Evolutionary conservation across 2,888 invertebrate genomes (phyloP).

Genomic region (Byasa hedistus): DNA sequence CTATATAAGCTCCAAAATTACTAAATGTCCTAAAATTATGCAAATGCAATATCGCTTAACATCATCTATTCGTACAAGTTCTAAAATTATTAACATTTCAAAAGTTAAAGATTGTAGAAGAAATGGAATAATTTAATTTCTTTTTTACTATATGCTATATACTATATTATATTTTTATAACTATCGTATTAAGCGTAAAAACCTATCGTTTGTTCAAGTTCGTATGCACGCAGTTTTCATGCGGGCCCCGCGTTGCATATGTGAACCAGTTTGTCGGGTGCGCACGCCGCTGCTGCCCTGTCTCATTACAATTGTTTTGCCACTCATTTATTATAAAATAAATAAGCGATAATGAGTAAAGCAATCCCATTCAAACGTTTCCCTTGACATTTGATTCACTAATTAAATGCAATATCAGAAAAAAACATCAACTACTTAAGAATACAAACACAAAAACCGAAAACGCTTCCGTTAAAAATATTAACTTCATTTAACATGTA

Average conservation of each 20-base stretch:
- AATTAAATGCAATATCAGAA: background rate
- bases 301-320: conserved; percentile 30
- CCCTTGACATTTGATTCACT: background rate
- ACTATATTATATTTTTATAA: too few relatives aligned
- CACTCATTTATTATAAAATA: conserved; percentile 26
- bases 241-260: conserved; percentile 19
- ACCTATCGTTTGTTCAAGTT: background rate
- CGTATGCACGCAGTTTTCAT: background rate
- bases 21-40: too few relatives aligned
- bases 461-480: too few relatives aligned
- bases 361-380: conserved; percentile 12
- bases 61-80: too few relatives aligned
- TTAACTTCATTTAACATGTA: too few relatives aligned
- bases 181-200: background rate
- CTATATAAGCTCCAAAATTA: too few relatives aligned
- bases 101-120: too few relatives aligned
- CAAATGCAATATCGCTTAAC: too few relatives aligned
- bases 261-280: conserved; percentile 18
- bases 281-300: conserved; percentile 6
- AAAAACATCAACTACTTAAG: background rate
- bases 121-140: too few relatives aligned
- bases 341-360: conserved; percentile 23
- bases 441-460: background rate
- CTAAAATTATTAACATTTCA: too few relatives aligned
- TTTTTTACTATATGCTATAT: too few relatives aligned